Evolutionary conservation across 2,113 vertebrate genomes (phyloP).

Genomic region (Elephantulus edwardii): DNA sequence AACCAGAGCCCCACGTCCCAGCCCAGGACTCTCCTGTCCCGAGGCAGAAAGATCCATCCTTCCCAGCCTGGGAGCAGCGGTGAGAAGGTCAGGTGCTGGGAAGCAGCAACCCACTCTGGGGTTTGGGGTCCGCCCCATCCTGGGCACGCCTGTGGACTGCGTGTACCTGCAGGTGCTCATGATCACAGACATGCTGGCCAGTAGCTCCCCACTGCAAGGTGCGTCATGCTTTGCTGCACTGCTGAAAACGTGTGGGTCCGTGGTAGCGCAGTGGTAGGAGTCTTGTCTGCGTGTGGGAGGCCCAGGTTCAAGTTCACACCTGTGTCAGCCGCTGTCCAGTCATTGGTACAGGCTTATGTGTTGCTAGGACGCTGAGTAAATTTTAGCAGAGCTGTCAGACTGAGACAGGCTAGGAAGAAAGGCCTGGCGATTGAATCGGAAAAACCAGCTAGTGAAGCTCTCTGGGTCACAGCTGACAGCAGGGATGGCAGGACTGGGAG

Average conservation of each 20-base stretch:
- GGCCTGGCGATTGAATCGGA: background rate
- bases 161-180: fast-evolving
- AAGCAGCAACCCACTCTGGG: background rate
- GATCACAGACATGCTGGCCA: fast-evolving
- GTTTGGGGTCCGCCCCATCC: background rate
- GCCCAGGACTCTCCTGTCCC: no score
- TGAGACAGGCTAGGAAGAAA: background rate
- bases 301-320: background rate
- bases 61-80: no score
- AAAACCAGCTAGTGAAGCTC: background rate
- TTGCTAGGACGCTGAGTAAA: background rate
- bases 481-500: background rate
- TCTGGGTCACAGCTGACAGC: background rate
- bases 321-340: background rate
- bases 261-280: no score
- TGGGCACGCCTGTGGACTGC: fast-evolving
- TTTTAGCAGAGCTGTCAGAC: no score
- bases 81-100: no score
- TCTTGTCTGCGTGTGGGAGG: no score
- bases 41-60: no score
- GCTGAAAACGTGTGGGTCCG: no score
- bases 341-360: background rate
- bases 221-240: background rate
- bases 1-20: no score
- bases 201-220: background rate